phyloP scores from a whole-genome alignment of 53 echinoderm and acorn worm genomes.

The Apostichopus leukothele region DNA sequence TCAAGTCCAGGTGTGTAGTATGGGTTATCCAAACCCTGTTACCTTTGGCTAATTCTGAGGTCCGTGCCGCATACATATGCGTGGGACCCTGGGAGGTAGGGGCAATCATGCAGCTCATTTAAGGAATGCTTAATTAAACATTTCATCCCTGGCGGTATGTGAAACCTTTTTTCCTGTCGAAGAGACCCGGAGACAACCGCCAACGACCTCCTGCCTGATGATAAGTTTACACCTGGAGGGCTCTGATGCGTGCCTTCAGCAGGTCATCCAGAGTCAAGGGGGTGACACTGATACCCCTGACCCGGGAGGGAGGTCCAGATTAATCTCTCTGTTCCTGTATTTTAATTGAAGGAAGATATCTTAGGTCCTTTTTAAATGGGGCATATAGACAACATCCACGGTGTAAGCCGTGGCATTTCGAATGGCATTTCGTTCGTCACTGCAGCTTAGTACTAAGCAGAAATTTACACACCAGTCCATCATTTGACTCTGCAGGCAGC shows the following conservation, averaged over 20 bases:
- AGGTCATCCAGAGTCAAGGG: slow-evolving; percentile 12
- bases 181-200: not conserved
- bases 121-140: slow-evolving; percentile 37
- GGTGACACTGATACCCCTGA: slow-evolving; percentile 25
- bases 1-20: too few relatives aligned
- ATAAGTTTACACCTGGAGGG: slow-evolving; percentile 36
- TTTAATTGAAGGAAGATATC: too few relatives aligned
- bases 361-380: too few relatives aligned
- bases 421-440: too few relatives aligned
- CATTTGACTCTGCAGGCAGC: too few relatives aligned
- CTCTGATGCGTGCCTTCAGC: slow-evolving; percentile 2
- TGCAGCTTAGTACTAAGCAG: too few relatives aligned
- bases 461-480: too few relatives aligned
- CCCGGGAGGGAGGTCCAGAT: not conserved
- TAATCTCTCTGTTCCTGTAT: not conserved
- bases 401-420: too few relatives aligned
- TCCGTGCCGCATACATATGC: not conserved
- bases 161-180: not conserved
- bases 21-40: too few relatives aligned
- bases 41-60: too few relatives aligned
- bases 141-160: not conserved
- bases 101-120: slow-evolving; percentile 30
- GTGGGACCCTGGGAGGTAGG: slow-evolving; percentile 38
- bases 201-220: slow-evolving; percentile 31
- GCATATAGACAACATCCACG: too few relatives aligned